phyloP scores from a whole-genome alignment of 2,888 invertebrate species.

The Volucella inflata region DNA sequence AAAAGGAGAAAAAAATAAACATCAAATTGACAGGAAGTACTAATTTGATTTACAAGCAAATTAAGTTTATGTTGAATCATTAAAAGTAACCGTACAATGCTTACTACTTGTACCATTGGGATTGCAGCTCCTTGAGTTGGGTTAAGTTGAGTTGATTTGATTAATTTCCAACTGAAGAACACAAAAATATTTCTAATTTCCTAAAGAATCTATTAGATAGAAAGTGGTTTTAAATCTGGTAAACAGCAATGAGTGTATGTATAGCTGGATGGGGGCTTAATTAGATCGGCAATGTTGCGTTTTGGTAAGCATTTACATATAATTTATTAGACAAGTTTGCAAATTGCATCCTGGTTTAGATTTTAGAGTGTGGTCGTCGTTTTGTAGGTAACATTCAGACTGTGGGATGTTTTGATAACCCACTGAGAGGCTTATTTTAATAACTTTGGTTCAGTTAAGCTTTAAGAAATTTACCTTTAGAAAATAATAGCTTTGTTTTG shows the following conservation, averaged over 20 bases:
- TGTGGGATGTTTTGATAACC: no score
- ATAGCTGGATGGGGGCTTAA: slow-evolving; percentile 4
- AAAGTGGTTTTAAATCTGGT: slow-evolving; percentile 1
- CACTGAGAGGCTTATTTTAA: no score
- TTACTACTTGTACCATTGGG: background rate
- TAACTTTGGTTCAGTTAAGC: no score
- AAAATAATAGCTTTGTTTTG: no score
- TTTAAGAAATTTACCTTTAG: no score
- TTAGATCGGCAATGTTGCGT: slow-evolving; percentile 3
- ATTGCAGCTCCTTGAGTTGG: background rate
- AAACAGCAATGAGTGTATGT: slow-evolving; percentile 1
- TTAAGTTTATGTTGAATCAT: slow-evolving; percentile 52
- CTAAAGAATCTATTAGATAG: slow-evolving; percentile 16
- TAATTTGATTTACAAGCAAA: slow-evolving; percentile 56
- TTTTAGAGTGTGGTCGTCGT: background rate
- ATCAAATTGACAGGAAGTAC: slow-evolving; percentile 60
- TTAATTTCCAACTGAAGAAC: slow-evolving; percentile 25
- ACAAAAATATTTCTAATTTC: slow-evolving; percentile 20
- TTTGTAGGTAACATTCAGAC: no score
- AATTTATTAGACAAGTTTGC: slow-evolving; percentile 20
- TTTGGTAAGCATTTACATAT: background rate
- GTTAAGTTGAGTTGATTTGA: slow-evolving; percentile 9
- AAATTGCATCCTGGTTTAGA: slow-evolving; percentile 8
- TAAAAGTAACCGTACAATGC: slow-evolving; percentile 46
- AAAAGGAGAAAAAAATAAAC: slow-evolving; percentile 5